Base-by-base conservation (phyloP, 2,113 vertebrate genomes). In the Apteryx mantelli region DNA sequence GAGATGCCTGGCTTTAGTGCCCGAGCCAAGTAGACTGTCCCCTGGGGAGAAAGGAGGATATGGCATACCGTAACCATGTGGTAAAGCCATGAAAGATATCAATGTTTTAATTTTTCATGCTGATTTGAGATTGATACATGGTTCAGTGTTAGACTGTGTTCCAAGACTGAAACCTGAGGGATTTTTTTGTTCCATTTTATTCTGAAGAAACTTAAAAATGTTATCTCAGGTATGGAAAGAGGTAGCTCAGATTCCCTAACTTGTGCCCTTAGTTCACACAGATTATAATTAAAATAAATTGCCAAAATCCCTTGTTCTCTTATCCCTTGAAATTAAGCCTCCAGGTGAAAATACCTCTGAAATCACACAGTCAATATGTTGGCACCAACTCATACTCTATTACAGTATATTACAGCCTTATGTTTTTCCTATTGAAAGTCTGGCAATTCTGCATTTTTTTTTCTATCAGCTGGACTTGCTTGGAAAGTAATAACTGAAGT, bases 21-120 rank as follows among this genome's bases (percentile, higher is more conserved):
- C 36, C 0, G 1, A 71, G 52, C n/a, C 7, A 2, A 2, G 17
- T 5, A 55, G 22, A 19, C 69, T 13, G 52, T 70, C 20, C 44
- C 25, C 26, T 34, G 48, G 34, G 46, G 28, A 66, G 64, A 26
- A 55, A 55, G 0, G 4, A 65, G 78, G 52, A 73, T 40, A 20
- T 56, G 48, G 13, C 26, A 25, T 53, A 19, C 40, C 46, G 26
- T 1, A 50, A 28, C 69, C 25, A 0, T 5, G 7, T 0, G 0
- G n/a, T 68, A 58, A 36, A 68, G 42, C 21, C 38, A 8, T 2
- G 9, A 21, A 30, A 91, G 44, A n/a, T 60, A 85, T 32, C 50
- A 32, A 16, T 36, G 13, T 69, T 91, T 85, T 78, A 38, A 82
- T 38, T 77, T 82, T 74, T 74, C 64, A 60, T 40, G 46, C 36